Percentiles rank a stretch among this genome's conserved stretches.
Evolutionary conservation across 2,797 vertebrate species (phyloP).

Genomic region (Arnoldichthys spilopterus): DNA sequence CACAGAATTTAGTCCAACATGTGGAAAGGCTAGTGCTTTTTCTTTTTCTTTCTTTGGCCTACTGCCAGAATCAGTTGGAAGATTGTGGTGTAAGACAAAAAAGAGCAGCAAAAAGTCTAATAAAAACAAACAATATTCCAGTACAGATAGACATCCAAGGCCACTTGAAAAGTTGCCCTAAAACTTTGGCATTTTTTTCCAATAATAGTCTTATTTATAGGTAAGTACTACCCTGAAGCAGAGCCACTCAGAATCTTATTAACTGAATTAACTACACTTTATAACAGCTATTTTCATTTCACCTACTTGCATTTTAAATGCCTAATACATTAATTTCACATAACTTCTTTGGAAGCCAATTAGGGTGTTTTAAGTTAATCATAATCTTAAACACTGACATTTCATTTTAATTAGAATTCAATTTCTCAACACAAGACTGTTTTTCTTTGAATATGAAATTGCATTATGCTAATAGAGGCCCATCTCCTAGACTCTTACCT

Average conservation of each 20-base stretch:
- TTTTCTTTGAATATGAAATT: constrained; percentile 68
- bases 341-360: constrained; percentile 46
- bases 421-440: constrained; percentile 20
- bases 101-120: neutral
- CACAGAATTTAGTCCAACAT: neutral
- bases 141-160: neutral
- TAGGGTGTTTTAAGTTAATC: constrained; percentile 1
- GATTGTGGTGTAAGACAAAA: too few species aligned
- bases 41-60: neutral
- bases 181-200: neutral
- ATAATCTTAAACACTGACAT: constrained; percentile 21
- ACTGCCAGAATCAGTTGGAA: neutral
- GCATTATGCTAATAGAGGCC: constrained; percentile 69
- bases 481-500: constrained; percentile 47
- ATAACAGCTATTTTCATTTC: constrained; percentile 68
- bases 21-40: neutral
- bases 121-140: neutral
- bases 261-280: constrained; percentile 70
- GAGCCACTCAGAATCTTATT: constrained; percentile 66
- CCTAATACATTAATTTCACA: constrained; percentile 65
- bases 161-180: neutral
- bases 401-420: constrained; percentile 14
- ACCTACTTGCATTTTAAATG: constrained; percentile 67
- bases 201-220: constrained; percentile 17
- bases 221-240: neutral